phyloP scores from a whole-genome alignment of 1,140 invertebrate genomes.

The Monomorium pharaonis region DNA sequence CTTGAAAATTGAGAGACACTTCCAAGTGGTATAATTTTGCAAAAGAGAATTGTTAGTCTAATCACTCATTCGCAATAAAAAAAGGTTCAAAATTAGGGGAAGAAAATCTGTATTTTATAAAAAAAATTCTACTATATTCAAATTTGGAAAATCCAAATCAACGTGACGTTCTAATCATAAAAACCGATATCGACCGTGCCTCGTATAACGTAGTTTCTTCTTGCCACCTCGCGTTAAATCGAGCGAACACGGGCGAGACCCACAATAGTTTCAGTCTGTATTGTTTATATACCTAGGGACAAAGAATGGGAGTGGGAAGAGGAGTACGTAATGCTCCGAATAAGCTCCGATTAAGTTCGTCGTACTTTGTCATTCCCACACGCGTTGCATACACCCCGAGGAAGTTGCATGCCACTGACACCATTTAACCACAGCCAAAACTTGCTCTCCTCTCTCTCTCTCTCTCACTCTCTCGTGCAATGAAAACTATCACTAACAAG shows the following conservation, averaged over 20 bases:
- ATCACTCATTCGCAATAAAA: not conserved
- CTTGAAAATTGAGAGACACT: not conserved
- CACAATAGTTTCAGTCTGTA: conserved; percentile 19
- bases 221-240: conserved; percentile 25
- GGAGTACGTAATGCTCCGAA: conserved; percentile 30
- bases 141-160: not conserved
- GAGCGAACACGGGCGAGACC: not conserved
- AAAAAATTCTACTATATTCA: not conserved
- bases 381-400: not conserved
- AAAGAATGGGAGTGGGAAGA: conserved; percentile 17
- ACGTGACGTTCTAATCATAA: not conserved
- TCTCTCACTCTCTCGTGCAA: not conserved
- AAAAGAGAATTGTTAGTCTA: not conserved
- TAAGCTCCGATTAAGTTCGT: conserved; percentile 38
- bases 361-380: conserved; percentile 4
- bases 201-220: conserved; percentile 20
- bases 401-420: conserved; percentile 24
- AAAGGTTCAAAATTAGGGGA: not conserved
- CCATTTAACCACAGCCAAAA: not conserved
- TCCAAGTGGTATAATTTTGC: not conserved
- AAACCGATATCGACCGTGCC: not conserved
- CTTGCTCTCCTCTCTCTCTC: not conserved
- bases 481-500: conserved; percentile 34
- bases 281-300: conserved; percentile 22
- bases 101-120: not conserved